phyloP scores from a whole-genome alignment of 2,797 vertebrate genomes.

The Pelobates cultripes region DNA sequence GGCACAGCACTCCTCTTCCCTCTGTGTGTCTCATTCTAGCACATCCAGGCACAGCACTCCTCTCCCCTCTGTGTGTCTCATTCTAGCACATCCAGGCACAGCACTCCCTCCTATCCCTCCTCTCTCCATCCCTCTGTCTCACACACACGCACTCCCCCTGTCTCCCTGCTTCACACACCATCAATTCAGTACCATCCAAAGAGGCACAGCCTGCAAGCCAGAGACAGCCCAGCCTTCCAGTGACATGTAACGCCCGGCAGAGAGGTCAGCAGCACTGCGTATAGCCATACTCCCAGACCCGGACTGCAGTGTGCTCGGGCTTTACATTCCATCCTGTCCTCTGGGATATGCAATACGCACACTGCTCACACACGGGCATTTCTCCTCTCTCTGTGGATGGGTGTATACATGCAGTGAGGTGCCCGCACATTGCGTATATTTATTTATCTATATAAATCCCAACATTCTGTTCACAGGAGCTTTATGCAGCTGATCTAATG shows the following conservation, averaged over 20 bases:
- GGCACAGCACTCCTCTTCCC: too few relatives aligned
- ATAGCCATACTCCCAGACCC: too few relatives aligned
- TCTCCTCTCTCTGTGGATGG: not conserved
- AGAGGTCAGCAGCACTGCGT: conserved; percentile 17
- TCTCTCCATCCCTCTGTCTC: not conserved
- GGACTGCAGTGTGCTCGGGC: too few relatives aligned
- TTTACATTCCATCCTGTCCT: not conserved
- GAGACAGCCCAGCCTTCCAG: conserved; percentile 7
- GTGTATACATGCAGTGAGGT: not conserved
- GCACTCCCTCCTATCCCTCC: too few relatives aligned
- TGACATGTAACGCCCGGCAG: conserved; percentile 5
- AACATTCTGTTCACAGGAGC: conserved; percentile 30
- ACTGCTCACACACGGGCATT: not conserved
- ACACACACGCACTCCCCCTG: conserved; percentile 45
- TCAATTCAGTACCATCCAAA: conserved; percentile 22
- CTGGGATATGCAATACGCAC: not conserved
- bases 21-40: too few relatives aligned
- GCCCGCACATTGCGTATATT: too few relatives aligned
- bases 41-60: too few relatives aligned
- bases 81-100: too few relatives aligned
- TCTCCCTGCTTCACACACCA: conserved; percentile 3
- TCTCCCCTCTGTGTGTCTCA: too few relatives aligned
- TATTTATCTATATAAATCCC: not conserved
- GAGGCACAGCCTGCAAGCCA: conserved; percentile 16
- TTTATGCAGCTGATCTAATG: conserved; percentile 53